A percentile compares a stretch with the other conserved stretches of the same genome.
phyloP scores from a whole-genome alignment of 2,888 invertebrate genomes.

The Hirtodrosophila cameraria region DNA sequence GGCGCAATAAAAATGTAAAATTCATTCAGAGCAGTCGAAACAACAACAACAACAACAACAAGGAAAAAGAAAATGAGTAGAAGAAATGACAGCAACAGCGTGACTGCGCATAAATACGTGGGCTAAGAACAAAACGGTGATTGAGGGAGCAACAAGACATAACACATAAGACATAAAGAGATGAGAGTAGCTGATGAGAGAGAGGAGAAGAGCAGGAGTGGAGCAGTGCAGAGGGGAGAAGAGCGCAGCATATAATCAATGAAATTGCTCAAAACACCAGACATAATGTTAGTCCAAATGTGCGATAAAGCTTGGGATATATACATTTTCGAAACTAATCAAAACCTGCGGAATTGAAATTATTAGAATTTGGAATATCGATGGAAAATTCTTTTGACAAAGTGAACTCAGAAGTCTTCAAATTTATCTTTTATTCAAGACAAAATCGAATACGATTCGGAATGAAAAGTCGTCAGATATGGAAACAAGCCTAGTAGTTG shows the following conservation, averaged over 20 bases:
- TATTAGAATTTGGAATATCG: no score
- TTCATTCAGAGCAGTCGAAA: conserved; percentile 66
- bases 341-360: no score
- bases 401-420: no score
- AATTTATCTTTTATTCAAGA: no score
- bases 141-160: background rate
- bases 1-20: conserved; percentile 73
- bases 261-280: conserved; percentile 28
- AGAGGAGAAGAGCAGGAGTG: background rate
- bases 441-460: no score
- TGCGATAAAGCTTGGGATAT: background rate
- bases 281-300: conserved; percentile 24
- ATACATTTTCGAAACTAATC: no score
- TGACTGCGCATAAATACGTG: conserved; percentile 75
- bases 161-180: background rate
- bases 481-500: no score
- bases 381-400: no score
- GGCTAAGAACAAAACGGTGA: conserved; percentile 10
- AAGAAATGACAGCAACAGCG: conserved; percentile 63
- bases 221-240: no score
- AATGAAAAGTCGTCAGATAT: no score
- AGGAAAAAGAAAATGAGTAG: background rate
- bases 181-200: background rate
- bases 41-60: conserved; percentile 23
- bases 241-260: conserved; percentile 39